A percentile compares a stretch with the other conserved stretches of the same genome.
phyloP scores from a whole-genome alignment of 1,140 invertebrate genomes.

The Doryteuthis pealeii region DNA sequence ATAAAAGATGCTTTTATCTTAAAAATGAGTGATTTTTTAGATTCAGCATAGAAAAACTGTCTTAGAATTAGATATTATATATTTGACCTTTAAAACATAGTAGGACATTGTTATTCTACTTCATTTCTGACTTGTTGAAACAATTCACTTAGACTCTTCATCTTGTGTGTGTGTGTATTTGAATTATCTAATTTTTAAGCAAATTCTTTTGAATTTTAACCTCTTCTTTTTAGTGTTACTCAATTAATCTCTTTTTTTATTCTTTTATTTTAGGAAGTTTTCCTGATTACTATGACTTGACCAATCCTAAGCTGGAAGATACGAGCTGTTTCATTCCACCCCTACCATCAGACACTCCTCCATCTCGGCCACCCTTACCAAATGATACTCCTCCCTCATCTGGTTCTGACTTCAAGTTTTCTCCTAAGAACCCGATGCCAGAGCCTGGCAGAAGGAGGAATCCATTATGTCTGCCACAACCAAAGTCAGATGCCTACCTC shows the following conservation, averaged over 20 bases:
- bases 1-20: no score
- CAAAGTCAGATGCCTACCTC: neutral
- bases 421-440: neutral
- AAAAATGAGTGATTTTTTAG: no score
- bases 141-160: no score
- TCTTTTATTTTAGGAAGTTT: neutral
- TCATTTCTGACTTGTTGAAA: no score
- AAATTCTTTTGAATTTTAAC: no score
- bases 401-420: neutral
- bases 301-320: neutral
- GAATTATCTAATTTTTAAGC: no score
- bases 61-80: no score
- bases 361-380: conserved; percentile 23
- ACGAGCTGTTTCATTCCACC: conserved; percentile 21
- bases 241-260: conserved; percentile 16
- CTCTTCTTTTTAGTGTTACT: neutral
- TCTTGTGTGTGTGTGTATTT: no score
- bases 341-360: conserved; percentile 24
- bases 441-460: neutral
- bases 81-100: no score
- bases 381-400: conserved; percentile 33
- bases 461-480: neutral
- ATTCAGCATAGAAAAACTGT: no score
- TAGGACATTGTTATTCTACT: no score
- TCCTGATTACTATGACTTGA: conserved; percentile 11